Conservation (phyloP, 2,888 invertebrate species). For the Deroplatys truncata region DNA sequence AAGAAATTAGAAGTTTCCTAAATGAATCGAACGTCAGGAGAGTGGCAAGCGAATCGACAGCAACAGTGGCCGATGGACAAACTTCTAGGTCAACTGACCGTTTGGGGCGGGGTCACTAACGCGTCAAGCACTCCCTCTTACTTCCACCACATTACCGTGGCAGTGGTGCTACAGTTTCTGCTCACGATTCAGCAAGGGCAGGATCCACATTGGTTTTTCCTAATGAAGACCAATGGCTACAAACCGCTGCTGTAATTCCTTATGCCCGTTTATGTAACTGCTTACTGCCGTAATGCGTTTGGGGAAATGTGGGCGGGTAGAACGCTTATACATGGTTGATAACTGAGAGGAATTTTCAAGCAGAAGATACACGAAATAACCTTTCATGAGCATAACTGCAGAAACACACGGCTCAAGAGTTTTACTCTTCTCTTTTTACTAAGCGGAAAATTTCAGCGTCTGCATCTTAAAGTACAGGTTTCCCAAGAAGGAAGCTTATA, state of each 20-base stretch:
- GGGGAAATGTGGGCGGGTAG: too few relatives aligned
- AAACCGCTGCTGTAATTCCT: not conserved
- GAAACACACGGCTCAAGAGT: too few relatives aligned
- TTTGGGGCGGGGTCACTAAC: not conserved
- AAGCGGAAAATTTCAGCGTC: too few relatives aligned
- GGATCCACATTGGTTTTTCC: not conserved
- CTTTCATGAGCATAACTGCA: too few relatives aligned
- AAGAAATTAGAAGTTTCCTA: constrained; percentile 1
- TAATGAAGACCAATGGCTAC: not conserved
- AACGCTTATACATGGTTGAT: not conserved
- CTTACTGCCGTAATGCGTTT: not conserved
- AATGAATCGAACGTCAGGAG: not conserved
- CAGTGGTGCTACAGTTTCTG: not conserved
- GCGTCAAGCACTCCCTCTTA: not conserved
- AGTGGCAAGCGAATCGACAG: not conserved
- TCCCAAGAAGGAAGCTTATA: too few relatives aligned
- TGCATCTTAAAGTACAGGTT: too few relatives aligned
- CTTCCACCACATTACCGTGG: not conserved
- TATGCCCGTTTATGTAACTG: not conserved
- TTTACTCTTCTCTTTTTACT: too few relatives aligned
- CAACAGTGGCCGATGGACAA: not conserved
- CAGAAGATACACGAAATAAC: too few relatives aligned
- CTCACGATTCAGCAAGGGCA: not conserved
- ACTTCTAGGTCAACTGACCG: not conserved
- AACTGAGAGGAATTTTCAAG: not conserved